Conservation (phyloP, 2,113 vertebrate species). For the Cavia porcellus region DNA sequence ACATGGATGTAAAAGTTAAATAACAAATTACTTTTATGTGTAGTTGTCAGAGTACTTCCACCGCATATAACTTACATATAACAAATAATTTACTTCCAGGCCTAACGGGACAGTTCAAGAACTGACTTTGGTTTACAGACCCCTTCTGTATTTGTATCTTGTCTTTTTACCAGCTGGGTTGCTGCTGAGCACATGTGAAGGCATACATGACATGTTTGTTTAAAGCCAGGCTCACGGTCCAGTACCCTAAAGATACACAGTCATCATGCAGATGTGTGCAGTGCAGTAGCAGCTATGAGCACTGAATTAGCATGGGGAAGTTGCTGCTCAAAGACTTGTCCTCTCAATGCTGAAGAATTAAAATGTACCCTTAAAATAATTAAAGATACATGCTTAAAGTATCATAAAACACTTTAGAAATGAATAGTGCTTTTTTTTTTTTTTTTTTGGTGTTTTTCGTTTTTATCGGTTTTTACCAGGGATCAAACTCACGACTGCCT, state of each 20-base stretch:
- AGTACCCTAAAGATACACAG: not conserved
- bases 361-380: conserved; percentile 6
- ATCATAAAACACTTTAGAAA: not conserved
- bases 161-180: not conserved
- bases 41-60: not conserved
- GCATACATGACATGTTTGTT: not conserved
- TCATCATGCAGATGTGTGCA: not conserved
- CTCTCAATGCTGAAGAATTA: not conserved
- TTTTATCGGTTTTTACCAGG: no score
- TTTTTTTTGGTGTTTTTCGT: not conserved
- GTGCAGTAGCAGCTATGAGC: not conserved
- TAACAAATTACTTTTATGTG: not conserved
- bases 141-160: not conserved
- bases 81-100: not conserved
- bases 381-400: not conserved
- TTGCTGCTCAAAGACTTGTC: not conserved
- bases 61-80: conserved; percentile 2
- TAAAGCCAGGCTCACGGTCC: not conserved
- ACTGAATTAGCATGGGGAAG: not conserved
- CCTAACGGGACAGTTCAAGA: not conserved
- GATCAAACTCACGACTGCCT: no score
- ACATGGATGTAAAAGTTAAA: not conserved
- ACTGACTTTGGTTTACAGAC: not conserved
- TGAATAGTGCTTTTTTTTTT: not conserved
- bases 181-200: not conserved